phyloP scores from a whole-genome alignment of 2,797 vertebrate genomes.

The Acropternis orthonyx region DNA sequence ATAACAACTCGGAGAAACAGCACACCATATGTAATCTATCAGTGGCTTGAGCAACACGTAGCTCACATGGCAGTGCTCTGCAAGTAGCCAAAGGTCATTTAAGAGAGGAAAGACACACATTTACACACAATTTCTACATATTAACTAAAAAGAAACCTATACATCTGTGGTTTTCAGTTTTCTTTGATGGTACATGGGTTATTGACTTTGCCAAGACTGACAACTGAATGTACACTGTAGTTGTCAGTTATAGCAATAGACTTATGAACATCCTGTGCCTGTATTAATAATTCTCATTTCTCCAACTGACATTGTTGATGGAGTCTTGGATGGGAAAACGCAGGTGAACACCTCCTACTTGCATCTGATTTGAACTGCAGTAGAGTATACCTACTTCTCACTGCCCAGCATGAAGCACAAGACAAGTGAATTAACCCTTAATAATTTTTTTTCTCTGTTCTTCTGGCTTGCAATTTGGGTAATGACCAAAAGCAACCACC shows the following conservation, averaged over 20 bases:
- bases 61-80: background rate
- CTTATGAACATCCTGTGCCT: background rate
- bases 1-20: background rate
- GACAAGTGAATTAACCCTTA: background rate
- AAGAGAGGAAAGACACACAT: background rate
- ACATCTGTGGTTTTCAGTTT: background rate
- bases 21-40: background rate
- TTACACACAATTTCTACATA: background rate
- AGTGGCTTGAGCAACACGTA: background rate
- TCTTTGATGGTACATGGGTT: background rate
- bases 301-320: background rate
- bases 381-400: background rate
- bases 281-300: background rate
- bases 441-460: background rate
- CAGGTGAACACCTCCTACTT: background rate
- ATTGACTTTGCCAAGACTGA: background rate
- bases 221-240: background rate
- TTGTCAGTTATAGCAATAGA: background rate
- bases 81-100: background rate
- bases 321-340: background rate
- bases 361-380: background rate
- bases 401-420: accelerated
- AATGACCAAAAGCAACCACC: background rate
- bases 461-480: background rate
- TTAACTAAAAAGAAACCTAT: background rate